Evolutionary conservation across 2,113 vertebrate species (phyloP), one percentile per base, ranked within the genome.

Genomic region (Epinephelus cyanopodus): DNA sequence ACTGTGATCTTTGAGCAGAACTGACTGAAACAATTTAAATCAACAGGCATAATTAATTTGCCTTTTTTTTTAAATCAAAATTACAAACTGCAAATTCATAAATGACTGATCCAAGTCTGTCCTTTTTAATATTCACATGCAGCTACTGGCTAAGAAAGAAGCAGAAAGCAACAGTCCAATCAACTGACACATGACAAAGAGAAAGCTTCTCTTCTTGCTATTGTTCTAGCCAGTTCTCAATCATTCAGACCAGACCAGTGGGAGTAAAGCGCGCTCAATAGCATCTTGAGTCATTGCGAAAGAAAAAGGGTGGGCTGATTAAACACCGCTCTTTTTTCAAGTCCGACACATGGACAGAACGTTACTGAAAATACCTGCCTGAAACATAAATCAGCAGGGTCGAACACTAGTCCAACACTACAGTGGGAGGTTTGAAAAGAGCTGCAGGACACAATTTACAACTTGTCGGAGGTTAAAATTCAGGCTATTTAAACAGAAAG

Each of bases 401-500:
- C 63, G 82, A 74, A 8, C 11, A 54, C n/a, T 12, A 64, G 65
- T 79, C 48, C 42, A 56, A 42, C 53, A 17, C 21, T 33, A 21
- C 2, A 19, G 60, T 25, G 7, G 37, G 64, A 74, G 58, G 53
- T 48, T 81, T 79, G 50, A 48, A 48, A 67, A 57, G 57, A 71
- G 61, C 37, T 48, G 33, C 60, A 73, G 14, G 19, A 79, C 33
- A 65, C 21, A 63, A 67, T 69, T 81, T 75, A 62, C 33, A 45
- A 27, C 9, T 54, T 18, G 60, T 29, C 57, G 53, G 62, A 87
- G 60, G 80, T 77, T 67, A 79, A 78, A 62, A 42, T 64, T 14
- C 17, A n/a, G 3, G 3, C 29, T 53, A 56, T 62, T 57, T 74
- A 39, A 65, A 56, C 39, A 19, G n/a, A 75, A 52, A 47, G 52